Base-by-base conservation (phyloP, 2,113 vertebrate genomes). In the Scomber scombrus region DNA sequence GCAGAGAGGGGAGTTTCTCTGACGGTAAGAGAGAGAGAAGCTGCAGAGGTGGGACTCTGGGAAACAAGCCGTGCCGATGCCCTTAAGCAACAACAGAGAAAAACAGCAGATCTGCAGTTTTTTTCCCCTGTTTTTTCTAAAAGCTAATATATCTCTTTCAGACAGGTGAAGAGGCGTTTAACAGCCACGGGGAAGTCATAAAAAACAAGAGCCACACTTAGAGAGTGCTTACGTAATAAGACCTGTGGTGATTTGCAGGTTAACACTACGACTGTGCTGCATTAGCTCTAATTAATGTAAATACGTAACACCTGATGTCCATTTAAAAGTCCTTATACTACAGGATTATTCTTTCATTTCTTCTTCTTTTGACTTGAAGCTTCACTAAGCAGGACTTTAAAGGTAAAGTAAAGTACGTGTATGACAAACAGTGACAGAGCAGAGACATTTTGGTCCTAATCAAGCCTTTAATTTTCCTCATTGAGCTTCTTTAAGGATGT, bases 141-240 rank as follows among this genome's bases (percentile, higher is more conserved):
- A 2, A 78, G 56, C 80, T 51, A 67, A 68, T 71, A 31, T 4
- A 58, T 64, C 47, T 80, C 45, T 23, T 50, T 75, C 9, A 68
- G 73, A 63, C 73, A 67, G 77, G 3, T 76, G 70, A 76, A 29
- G 81, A 83, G 86, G 75, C 16, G 11, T 43, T 85, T 74, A 83
- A 47, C 31, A 52, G 80, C 72, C 79, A 19, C 2, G 6, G 62
- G 49, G 69, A 50, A 12, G 52, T 23, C 10, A 49, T 45, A 69
- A 55, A 80, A 56, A 56, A 34, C 63, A 62, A 63, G 58, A 70
- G 43, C 11, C 65, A 29, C 63, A 57, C 13, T 81, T 64, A 51
- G 15, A 55, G 31, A 74, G 55, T 23, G n/a, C 19, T 71, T 75
- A 63, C 4, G 3, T 64, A 75, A 79, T 45, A 31, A 31, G 72